These are phyloP conservation scores for Natrix natrix DNA, from an alignment of 2,797 vertebrate genomes.

Conservation along the genomic window DNA sequence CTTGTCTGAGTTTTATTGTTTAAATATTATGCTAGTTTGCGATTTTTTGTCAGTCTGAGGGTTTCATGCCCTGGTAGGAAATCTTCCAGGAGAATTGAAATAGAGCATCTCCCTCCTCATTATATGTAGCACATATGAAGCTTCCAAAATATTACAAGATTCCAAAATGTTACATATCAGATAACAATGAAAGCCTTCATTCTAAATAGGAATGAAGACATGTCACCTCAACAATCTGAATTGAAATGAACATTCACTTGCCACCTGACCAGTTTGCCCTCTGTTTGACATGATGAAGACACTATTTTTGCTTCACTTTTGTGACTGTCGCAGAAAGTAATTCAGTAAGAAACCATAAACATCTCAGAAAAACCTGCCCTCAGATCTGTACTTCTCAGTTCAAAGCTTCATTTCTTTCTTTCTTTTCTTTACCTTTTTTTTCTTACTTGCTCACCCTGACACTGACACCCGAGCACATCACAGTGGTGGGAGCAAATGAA, in stretches of 20 bases:
- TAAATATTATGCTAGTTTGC: neutral
- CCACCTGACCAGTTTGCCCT: slow-evolving; percentile 31
- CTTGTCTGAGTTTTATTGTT: neutral
- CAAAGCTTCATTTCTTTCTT: slow-evolving; percentile 49
- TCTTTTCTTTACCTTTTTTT: slow-evolving; percentile 17
- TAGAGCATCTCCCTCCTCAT: neutral
- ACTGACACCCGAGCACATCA: slow-evolving; percentile 48
- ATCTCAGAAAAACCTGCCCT: slow-evolving; percentile 19
- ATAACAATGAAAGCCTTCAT: neutral
- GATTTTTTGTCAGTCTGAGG: neutral
- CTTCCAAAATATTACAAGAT: neutral
- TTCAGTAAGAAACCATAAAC: slow-evolving; percentile 44
- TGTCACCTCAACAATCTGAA: slow-evolving; percentile 17
- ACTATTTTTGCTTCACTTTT: slow-evolving; percentile 25
- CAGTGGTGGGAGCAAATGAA: slow-evolving; percentile 52
- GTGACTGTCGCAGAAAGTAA: slow-evolving; percentile 38
- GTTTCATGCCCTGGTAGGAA: neutral
- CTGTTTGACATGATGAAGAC: slow-evolving; percentile 35
- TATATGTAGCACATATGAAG: neutral
- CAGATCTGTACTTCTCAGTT: slow-evolving; percentile 34
- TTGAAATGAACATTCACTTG: neutral
- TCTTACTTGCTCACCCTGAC: slow-evolving; percentile 57
- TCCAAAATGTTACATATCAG: neutral
- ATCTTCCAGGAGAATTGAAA: neutral
- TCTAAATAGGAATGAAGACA: neutral